phyloP scores from a whole-genome alignment of 2,888 invertebrate genomes.

The Tuberolachnus salignus region DNA sequence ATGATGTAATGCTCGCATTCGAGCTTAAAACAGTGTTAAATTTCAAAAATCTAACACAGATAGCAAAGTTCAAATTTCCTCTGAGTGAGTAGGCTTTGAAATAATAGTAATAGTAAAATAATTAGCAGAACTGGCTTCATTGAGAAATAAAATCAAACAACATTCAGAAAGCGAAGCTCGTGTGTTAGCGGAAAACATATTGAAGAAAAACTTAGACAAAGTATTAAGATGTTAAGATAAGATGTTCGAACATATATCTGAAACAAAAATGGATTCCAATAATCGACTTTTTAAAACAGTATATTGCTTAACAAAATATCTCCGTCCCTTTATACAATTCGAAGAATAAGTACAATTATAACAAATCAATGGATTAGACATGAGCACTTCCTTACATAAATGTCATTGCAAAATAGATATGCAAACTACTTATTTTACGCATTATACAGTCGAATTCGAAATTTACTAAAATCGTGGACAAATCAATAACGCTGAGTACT shows the following conservation, averaged over 20 bases:
- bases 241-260: constrained; percentile 7
- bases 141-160: constrained; percentile 5
- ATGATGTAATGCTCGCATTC: not conserved
- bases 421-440: too few species aligned
- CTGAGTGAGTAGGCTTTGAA: not conserved
- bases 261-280: not conserved
- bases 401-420: too few species aligned
- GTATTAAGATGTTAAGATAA: not conserved
- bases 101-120: not conserved
- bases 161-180: not conserved
- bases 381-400: not conserved
- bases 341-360: not conserved
- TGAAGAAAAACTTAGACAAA: not conserved
- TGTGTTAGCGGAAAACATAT: not conserved
- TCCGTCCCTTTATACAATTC: too few species aligned
- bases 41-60: not conserved
- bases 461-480: not conserved
- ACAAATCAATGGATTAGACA: constrained; percentile 5
- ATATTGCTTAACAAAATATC: not conserved
- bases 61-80: not conserved
- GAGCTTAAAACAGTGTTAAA: not conserved
- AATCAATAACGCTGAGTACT: too few species aligned
- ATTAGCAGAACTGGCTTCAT: constrained; percentile 1
- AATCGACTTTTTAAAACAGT: not conserved
- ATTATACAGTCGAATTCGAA: not conserved